Base-by-base conservation (phyloP, 2,797 vertebrate genomes). In the Myioborus melanocephalus region DNA sequence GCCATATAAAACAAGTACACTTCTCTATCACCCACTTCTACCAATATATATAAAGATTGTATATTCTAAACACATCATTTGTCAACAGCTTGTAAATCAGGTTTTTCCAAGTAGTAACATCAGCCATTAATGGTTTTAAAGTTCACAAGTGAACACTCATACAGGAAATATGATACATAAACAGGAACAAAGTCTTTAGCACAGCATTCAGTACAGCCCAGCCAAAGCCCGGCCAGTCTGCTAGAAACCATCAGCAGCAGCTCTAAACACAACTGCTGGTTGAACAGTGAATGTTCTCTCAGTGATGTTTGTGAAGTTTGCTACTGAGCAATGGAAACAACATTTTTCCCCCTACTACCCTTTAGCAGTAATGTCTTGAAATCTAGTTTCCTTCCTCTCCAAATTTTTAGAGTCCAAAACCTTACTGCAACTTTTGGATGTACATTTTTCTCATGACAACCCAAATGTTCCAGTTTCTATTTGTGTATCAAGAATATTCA, bases 71-170 rank as follows among this genome's bases (percentile, higher is more conserved):
- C 55, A 91, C 8, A 17, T 77, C 79, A 93, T 95, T 94, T 95
- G 96, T 94, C 96, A 97, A 89, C 79, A 96, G 95, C 85, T 93
- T 83, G 92, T 78, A 96, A 96, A 92, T 72, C 82, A 55, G 18
- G 5, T 19, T 47, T n/a, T 86, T 80, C 95, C 66, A 91, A 96
- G 93, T 21, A 92, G 61, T 12, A 83, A 73, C 43, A 47, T 83
- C 73, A 89, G 64, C 85, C 84, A 91, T 83, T 90, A 94, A 89
- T 89, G 83, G 70, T 87, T 96, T 93, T 87, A 88, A 95, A 94
- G 84, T 96, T 97, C 93, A 95, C 93, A 97, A 96, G 83, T 83
- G 92, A 97, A 96, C 87, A 93, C 50, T 91, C 85, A 86, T 47
- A 81, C 84, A 95, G 85, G 96, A 96, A 95, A 95, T 63, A 93